phyloP scores from a whole-genome alignment of 2,888 invertebrate species.

The Agrochola macilenta region DNA sequence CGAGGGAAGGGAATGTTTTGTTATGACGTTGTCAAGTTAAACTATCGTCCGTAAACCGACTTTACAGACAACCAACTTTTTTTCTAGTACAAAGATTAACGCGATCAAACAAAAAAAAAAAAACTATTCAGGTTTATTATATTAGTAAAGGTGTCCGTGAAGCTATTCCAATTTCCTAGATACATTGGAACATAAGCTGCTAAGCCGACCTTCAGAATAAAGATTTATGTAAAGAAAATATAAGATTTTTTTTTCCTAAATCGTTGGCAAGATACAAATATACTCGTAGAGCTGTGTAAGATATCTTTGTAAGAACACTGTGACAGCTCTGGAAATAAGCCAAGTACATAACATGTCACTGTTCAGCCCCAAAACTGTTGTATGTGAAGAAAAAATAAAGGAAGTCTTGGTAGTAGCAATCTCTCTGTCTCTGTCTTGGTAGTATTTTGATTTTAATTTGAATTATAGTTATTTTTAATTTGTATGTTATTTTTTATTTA shows the following conservation, averaged over 20 bases:
- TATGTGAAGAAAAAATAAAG: slow-evolving; percentile 18
- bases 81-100: too few species aligned
- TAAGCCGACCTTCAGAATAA: slow-evolving; percentile 25
- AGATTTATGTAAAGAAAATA: slow-evolving; percentile 31
- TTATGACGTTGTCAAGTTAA: too few species aligned
- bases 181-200: slow-evolving; percentile 13
- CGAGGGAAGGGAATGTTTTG: too few species aligned
- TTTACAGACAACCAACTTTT: too few species aligned
- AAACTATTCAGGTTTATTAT: too few species aligned
- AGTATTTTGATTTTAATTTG: too few species aligned
- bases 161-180: slow-evolving; percentile 7
- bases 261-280: slow-evolving; percentile 56
- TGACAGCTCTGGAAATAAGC: slow-evolving; percentile 61
- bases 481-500: too few species aligned
- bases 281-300: slow-evolving; percentile 48
- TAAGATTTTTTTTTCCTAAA: slow-evolving; percentile 38
- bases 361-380: slow-evolving; percentile 33
- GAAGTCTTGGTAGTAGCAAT: slow-evolving; percentile 18
- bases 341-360: slow-evolving; percentile 51
- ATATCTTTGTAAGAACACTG: slow-evolving; percentile 51
- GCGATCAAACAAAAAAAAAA: too few species aligned
- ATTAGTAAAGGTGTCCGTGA: neutral
- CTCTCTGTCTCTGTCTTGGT: too few species aligned
- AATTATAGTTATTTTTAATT: too few species aligned
- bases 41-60: too few species aligned